Evolutionary conservation across 2,888 invertebrate genomes (phyloP).

Genomic region (Sepioteuthis lessoniana): DNA sequence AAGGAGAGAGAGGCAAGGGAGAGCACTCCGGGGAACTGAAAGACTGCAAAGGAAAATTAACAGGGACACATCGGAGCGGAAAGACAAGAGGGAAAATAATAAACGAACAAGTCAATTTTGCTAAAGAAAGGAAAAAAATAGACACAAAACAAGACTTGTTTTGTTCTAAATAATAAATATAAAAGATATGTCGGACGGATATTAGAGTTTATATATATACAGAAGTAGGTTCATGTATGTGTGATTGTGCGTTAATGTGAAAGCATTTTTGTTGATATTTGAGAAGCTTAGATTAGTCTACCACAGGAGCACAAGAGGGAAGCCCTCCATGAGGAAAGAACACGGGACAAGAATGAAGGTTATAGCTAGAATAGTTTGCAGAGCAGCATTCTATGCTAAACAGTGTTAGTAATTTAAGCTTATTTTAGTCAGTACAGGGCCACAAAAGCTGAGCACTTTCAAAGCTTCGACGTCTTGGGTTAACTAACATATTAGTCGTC

Average conservation of each 20-base stretch:
- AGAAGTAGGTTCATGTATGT: not conserved
- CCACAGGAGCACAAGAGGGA: too few species aligned
- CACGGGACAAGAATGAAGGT: too few species aligned
- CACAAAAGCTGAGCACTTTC: too few species aligned
- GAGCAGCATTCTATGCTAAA: too few species aligned
- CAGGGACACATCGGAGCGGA: not conserved
- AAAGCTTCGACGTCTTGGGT: too few species aligned
- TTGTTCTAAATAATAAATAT: not conserved
- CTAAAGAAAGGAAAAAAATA: not conserved
- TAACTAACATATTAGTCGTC: too few species aligned
- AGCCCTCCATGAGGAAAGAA: too few species aligned
- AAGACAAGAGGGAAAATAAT: not conserved
- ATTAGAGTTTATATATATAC: not conserved
- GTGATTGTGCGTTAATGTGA: not conserved
- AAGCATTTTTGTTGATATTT: not conserved
- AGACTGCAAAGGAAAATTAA: not conserved
- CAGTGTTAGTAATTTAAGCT: too few species aligned
- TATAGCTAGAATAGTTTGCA: too few species aligned
- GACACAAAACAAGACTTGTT: not conserved
- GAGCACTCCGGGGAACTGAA: not conserved
- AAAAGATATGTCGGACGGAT: not conserved
- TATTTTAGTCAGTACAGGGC: too few species aligned
- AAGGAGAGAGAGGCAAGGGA: not conserved
- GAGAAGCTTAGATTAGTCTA: not conserved
- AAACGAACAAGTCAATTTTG: not conserved